phyloP scores from a whole-genome alignment of 2,888 invertebrate genomes.

The Orchesellides sinensis region DNA sequence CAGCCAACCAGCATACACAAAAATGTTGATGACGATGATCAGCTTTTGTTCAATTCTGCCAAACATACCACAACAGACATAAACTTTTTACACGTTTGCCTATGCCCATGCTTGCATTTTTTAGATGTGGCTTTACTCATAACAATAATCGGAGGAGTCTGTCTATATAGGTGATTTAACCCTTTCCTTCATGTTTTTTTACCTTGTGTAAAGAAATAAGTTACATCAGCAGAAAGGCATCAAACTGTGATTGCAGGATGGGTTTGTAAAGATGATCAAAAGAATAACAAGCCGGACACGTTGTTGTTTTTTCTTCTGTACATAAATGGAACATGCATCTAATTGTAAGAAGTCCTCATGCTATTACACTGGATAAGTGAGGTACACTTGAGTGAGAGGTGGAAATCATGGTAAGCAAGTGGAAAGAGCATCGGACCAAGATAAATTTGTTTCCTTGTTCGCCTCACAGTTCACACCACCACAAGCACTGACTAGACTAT shows the following conservation, averaged over 20 bases:
- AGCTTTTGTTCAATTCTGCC: constrained; percentile 46
- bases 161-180: neutral
- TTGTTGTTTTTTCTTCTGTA: no score
- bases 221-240: neutral
- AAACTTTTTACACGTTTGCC: constrained; percentile 22
- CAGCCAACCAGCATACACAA: constrained; percentile 25
- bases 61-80: constrained; percentile 28
- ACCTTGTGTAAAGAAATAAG: neutral
- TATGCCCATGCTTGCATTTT: constrained; percentile 27
- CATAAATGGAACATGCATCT: constrained; percentile 51
- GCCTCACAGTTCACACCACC: constrained; percentile 63
- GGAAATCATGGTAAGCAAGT: constrained; percentile 62
- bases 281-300: no score
- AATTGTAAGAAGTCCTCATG: no score
- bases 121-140: constrained; percentile 47
- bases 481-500: constrained; percentile 33
- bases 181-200: neutral
- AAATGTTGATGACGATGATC: constrained; percentile 33
- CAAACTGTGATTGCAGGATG: no score
- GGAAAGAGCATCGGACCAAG: constrained; percentile 70
- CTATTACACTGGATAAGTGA: constrained; percentile 57
- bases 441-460: constrained; percentile 69
- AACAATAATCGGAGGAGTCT: constrained; percentile 50
- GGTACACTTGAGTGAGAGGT: constrained; percentile 63
- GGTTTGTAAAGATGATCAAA: constrained; percentile 31